A percentile compares a stretch with the other conserved stretches of the same genome.
Conservation (phyloP, 2,797 vertebrate species). For the Eidolon dupreanum region DNA sequence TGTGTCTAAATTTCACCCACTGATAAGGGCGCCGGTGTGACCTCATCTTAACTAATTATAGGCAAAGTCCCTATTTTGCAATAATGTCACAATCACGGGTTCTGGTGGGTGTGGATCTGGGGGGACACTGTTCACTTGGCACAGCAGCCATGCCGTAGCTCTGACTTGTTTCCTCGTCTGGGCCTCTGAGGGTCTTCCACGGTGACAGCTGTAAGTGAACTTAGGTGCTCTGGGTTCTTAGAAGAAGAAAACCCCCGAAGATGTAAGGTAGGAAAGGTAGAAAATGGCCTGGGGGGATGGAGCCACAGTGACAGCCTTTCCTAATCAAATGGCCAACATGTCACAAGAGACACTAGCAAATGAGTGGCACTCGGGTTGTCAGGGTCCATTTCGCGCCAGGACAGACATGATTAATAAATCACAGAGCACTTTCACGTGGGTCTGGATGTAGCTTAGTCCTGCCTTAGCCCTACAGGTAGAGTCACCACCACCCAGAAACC, state of each 20-base stretch:
- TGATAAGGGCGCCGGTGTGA: not conserved
- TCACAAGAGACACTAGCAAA: not conserved
- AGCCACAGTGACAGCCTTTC: not conserved
- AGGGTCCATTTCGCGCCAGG: not conserved
- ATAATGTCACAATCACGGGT: too few relatives aligned
- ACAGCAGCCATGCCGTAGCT: not conserved
- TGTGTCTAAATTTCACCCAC: not conserved
- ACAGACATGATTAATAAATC: not conserved
- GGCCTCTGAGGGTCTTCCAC: not conserved
- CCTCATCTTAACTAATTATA: not conserved
- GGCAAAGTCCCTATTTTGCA: not conserved
- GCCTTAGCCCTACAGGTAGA: not conserved
- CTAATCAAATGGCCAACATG: not conserved
- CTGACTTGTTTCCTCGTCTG: not conserved
- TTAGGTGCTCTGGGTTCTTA: not conserved
- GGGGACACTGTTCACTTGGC: not conserved
- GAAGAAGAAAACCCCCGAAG: not conserved
- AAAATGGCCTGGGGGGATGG: not conserved
- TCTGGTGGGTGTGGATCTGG: not conserved
- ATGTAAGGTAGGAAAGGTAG: not conserved
- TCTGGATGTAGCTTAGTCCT: not conserved
- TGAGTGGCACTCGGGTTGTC: not conserved
- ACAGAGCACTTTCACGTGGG: too few relatives aligned
- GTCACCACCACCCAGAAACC: not conserved
- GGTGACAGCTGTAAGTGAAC: not conserved